phyloP scores from a whole-genome alignment of 2,113 vertebrate genomes.

The Garra rufa region DNA sequence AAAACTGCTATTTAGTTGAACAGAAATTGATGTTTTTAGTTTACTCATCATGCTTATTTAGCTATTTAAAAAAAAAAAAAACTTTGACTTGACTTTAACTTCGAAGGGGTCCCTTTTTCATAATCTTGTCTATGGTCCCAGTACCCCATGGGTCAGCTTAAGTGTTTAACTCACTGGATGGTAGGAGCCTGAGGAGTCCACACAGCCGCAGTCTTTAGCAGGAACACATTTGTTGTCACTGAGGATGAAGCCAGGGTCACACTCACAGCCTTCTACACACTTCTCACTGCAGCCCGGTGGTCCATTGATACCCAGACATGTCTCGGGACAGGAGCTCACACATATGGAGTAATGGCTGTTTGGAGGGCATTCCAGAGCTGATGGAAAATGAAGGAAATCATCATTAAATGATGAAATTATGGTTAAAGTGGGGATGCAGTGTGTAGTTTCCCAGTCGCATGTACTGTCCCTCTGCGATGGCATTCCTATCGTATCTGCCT shows the following conservation, averaged over 20 bases:
- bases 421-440: too few species aligned
- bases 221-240: conserved; percentile 75
- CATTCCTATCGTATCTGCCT: neutral
- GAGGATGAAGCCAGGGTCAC: conserved; percentile 77
- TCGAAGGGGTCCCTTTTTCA: too few species aligned
- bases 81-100: too few species aligned
- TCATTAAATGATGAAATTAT: too few species aligned
- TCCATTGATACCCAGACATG: conserved; percentile 68
- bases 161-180: conserved; percentile 71
- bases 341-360: conserved; percentile 82
- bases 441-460: neutral
- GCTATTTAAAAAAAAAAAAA: too few species aligned
- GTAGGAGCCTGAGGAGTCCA: conserved; percentile 70
- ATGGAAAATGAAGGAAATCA: neutral
- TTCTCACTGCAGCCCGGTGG: conserved; percentile 65
- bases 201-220: conserved; percentile 77
- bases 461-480: neutral
- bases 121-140: neutral
- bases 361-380: conserved; percentile 76
- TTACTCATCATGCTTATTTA: neutral
- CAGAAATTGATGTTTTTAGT: neutral
- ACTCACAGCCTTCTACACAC: conserved; percentile 79
- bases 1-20: neutral
- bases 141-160: neutral
- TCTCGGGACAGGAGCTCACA: conserved; percentile 74